These are phyloP conservation scores for Athene cunicularia DNA, from an alignment of 2,113 vertebrate genomes.

Conservation along the genomic window DNA sequence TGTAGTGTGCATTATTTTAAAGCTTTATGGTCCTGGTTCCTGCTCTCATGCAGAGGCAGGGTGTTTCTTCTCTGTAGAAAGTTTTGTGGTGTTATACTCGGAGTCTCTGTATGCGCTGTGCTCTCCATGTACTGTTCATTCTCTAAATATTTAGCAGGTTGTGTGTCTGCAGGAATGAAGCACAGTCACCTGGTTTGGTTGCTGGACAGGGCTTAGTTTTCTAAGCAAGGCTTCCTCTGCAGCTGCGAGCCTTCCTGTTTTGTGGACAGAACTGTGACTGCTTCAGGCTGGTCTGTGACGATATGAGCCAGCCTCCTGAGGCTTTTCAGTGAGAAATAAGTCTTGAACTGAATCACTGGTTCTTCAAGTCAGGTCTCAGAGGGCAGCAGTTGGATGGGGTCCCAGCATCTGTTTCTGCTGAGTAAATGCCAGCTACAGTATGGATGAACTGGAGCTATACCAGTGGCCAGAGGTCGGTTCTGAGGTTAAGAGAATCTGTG, in stretches of 20 bases:
- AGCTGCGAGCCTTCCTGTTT: not conserved
- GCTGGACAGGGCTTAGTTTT: not conserved
- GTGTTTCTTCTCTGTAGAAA: not conserved
- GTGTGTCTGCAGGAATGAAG: not conserved
- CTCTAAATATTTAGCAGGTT: not conserved
- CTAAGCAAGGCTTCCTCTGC: not conserved
- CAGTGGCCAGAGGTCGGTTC: not conserved
- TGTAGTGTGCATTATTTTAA: not conserved
- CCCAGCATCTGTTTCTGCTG: not conserved
- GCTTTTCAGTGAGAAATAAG: not conserved
- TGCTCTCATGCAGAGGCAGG: not conserved
- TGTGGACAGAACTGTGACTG: not conserved
- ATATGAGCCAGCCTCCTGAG: rapidly evolving
- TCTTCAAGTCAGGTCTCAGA: not conserved
- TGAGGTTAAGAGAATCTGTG: not conserved
- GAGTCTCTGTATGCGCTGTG: rapidly evolving
- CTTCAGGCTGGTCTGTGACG: not conserved
- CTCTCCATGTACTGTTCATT: rapidly evolving
- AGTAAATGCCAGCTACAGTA: not conserved
- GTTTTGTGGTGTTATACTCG: rapidly evolving
- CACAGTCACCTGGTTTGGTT: rapidly evolving
- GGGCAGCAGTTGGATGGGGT: not conserved
- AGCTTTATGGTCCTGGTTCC: not conserved
- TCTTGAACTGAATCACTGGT: not conserved
- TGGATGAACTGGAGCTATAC: not conserved